Base-by-base conservation (phyloP, 2,888 invertebrate genomes). In the Drosophila multiciliata region DNA sequence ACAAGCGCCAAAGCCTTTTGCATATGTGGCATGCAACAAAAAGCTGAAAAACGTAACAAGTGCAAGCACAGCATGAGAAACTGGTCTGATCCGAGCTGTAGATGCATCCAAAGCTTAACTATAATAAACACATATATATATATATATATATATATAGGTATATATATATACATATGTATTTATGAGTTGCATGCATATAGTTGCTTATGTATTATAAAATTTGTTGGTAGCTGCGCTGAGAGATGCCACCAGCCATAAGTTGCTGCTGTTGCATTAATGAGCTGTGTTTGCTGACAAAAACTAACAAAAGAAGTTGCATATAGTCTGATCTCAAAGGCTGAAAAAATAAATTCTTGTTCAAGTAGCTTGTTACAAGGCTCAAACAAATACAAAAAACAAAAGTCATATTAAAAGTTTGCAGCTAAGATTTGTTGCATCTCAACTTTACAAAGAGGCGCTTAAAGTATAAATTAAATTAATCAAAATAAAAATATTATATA, bases 1-100 rank as follows among this genome's bases (percentile, higher is more conserved):
- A 87, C 84, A 89, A 78, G 84, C 79, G 72, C 81, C 77, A 73
- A 84, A 80, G 85, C 81, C 78, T 88, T 87, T 90, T 90, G 87
- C 87, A 87, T 87, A 87, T 90, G 90, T 88, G 90, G 87, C 86
- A 85, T 87, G 83, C 78, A 81, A 68, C 45, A 66, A 71, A 74
- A 36, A 55, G 12, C 17, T 36, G 59, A 63, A 72, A 80, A 84
- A 72, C 65, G 85, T 82, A 85, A 88, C 90, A 87, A 87, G 86
- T 90, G 90, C 90, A 84, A 69, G 68, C 66, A 36, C 29, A 66
- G 83, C 83, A 70, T 69, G 68, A 66, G 77, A 88, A 89, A 86
- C 90, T 89, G 85, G 85, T 85, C 82, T 75, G 73, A 73, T 76
- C 65, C 55, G 5, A 26, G 52, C 52, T 63, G 45, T 49, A 78